These are phyloP conservation scores for Miniopterus natalensis DNA, from an alignment of 2,113 vertebrate species.

Conservation along the genomic window DNA sequence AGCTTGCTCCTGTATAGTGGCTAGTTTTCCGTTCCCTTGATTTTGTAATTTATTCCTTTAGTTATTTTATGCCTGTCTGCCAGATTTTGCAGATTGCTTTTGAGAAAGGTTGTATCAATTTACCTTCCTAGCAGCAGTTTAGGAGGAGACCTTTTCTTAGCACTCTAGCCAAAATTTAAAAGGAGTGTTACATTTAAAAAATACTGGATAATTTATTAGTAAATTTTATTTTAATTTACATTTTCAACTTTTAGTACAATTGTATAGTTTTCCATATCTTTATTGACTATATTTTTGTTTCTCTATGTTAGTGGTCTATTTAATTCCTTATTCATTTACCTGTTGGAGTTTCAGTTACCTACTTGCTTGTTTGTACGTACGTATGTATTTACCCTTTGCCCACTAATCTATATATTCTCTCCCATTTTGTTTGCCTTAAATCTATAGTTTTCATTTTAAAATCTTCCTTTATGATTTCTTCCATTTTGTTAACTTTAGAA, in stretches of 20 bases:
- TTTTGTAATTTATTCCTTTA: neutral
- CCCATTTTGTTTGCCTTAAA: neutral
- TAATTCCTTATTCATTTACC: neutral
- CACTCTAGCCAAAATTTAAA: neutral
- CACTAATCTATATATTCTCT: neutral
- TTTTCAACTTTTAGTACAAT: neutral
- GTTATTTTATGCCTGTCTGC: neutral
- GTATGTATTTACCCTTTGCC: neutral
- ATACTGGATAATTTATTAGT: neutral
- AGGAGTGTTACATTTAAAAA: neutral
- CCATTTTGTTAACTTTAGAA: neutral
- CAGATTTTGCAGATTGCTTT: neutral
- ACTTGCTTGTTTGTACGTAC: neutral
- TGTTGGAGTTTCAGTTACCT: neutral
- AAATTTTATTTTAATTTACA: neutral
- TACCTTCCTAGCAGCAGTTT: neutral
- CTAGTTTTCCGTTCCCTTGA: neutral
- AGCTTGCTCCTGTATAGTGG: fast-evolving
- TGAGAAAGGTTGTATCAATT: neutral
- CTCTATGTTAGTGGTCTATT: neutral
- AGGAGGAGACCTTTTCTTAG: neutral
- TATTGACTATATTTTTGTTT: neutral
- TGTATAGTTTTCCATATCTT: neutral
- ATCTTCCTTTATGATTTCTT: neutral
- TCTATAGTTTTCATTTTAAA: neutral